Percentiles rank a stretch among this genome's conserved stretches.
Evolutionary conservation across 1,140 invertebrate species (phyloP).

Genomic region (Lepidotrigona ventralis): DNA sequence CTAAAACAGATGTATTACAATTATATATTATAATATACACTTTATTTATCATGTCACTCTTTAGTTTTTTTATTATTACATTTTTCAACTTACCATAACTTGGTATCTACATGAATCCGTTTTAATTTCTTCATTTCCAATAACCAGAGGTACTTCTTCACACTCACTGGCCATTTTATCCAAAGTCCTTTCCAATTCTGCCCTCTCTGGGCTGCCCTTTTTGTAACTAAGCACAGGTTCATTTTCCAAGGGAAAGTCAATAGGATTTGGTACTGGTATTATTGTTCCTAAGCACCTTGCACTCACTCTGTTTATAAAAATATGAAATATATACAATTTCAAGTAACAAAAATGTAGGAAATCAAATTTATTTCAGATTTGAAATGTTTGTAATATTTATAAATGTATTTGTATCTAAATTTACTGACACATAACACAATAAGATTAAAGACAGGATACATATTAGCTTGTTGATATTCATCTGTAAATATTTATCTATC

Average conservation of each 20-base stretch:
- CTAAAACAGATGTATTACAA: conserved; percentile 74
- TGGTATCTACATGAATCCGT: conserved; percentile 89
- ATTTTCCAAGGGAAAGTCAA: conserved; percentile 88
- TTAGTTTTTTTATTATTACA: neutral
- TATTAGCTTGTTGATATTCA: conserved; percentile 44
- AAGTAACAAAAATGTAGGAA: neutral
- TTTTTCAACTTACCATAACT: conserved; percentile 82
- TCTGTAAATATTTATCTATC: conserved; percentile 61
- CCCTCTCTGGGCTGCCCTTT: conserved; percentile 91
- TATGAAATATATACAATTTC: neutral
- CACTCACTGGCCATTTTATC: conserved; percentile 83
- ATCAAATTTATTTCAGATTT: neutral
- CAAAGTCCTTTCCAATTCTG: conserved; percentile 87
- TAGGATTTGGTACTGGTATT: conserved; percentile 82
- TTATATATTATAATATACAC: neutral
- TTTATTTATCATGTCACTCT: neutral
- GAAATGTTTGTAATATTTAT: neutral
- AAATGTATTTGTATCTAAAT: neutral
- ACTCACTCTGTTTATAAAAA: conserved; percentile 68
- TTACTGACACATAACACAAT: neutral
- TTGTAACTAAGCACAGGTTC: conserved; percentile 91
- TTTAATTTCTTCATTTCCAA: conserved; percentile 92
- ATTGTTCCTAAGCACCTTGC: conserved; percentile 82
- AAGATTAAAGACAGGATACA: neutral
- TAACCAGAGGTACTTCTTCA: conserved; percentile 95